Conservation (phyloP, 1,140 invertebrate species). For the Pogonomyrmex barbatus region DNA sequence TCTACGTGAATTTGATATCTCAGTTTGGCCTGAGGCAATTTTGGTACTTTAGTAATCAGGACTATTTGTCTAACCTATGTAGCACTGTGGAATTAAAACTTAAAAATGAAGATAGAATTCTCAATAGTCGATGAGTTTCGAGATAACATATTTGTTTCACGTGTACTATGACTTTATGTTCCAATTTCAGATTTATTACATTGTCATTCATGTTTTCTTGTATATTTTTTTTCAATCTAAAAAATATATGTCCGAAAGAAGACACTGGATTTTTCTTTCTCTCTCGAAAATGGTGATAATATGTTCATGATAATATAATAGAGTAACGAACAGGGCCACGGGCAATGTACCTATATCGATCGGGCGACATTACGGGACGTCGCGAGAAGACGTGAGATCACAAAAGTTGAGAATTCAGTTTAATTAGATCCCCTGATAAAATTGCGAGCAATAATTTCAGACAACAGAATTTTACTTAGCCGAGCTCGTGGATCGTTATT, state of each 20-base stretch:
- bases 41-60: no score
- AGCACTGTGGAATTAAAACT: no score
- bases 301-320: constrained; percentile 24
- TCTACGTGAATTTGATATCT: no score
- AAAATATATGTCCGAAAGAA: not conserved
- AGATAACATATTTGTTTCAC: no score
- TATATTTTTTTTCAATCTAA: not conserved
- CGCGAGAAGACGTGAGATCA: constrained; percentile 30
- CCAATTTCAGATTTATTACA: not conserved
- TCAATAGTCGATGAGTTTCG: no score
- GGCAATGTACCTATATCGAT: constrained; percentile 50
- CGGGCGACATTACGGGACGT: not conserved
- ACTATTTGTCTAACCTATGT: no score
- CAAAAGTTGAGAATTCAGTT: constrained; percentile 40
- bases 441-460: constrained; percentile 41
- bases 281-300: constrained; percentile 23
- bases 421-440: constrained; percentile 52
- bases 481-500: not conserved
- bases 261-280: not conserved
- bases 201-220: not conserved
- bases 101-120: no score
- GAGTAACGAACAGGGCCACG: constrained; percentile 21
- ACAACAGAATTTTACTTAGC: constrained; percentile 39
- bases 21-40: no score
- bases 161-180: not conserved